Conservation (phyloP, 2,113 vertebrate species). For the Phrynocephalus versicolor region DNA sequence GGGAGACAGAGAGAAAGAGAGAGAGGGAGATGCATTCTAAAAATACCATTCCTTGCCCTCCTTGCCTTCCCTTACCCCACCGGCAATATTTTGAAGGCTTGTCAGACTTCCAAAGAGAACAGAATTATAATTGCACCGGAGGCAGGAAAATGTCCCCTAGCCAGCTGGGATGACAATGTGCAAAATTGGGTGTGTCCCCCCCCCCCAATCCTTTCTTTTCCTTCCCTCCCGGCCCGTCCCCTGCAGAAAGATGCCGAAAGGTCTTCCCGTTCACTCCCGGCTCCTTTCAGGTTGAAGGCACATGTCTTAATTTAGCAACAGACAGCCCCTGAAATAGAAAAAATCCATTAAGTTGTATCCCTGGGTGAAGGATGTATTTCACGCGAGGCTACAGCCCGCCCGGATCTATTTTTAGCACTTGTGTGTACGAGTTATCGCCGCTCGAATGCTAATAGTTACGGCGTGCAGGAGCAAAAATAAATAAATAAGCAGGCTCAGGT, state of each 20-base stretch:
- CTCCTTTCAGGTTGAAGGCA: slow-evolving; percentile 48
- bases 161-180: background rate
- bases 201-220: background rate
- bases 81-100: slow-evolving; percentile 26
- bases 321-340: slow-evolving; percentile 69
- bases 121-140: slow-evolving; percentile 32
- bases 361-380: slow-evolving; percentile 58
- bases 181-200: background rate
- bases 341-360: slow-evolving; percentile 55
- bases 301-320: slow-evolving; percentile 72
- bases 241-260: background rate
- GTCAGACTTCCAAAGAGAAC: slow-evolving; percentile 15
- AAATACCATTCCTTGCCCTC: background rate
- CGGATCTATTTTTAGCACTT: slow-evolving; percentile 69
- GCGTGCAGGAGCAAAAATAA: slow-evolving; percentile 27
- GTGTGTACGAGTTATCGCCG: slow-evolving; percentile 55
- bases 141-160: slow-evolving; percentile 26
- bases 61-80: too few species aligned
- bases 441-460: slow-evolving; percentile 58
- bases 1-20: background rate
- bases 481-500: slow-evolving; percentile 27
- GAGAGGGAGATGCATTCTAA: slow-evolving; percentile 17
- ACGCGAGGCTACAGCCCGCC: slow-evolving; percentile 47
- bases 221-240: too few species aligned
- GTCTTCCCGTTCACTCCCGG: slow-evolving; percentile 33